phyloP scores from a whole-genome alignment of 2,888 invertebrate species.

The Plebejus anna region DNA sequence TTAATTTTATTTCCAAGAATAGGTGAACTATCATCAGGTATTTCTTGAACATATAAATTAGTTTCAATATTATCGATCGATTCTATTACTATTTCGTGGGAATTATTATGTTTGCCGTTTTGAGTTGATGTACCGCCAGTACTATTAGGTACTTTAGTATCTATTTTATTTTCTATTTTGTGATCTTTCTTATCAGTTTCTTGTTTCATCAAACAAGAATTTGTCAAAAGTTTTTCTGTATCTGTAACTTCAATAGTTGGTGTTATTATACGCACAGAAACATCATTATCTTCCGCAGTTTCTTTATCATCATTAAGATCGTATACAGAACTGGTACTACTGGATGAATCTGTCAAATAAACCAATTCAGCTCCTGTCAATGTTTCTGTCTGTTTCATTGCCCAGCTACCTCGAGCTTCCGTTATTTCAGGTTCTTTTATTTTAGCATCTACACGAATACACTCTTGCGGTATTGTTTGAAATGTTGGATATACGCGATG shows the following conservation, averaged over 20 bases:
- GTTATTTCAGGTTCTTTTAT: conserved; percentile 77
- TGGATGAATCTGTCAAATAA: conserved; percentile 84
- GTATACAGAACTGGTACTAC: conserved; percentile 81
- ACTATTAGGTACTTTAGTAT: conserved; percentile 30
- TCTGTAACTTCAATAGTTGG: conserved; percentile 75
- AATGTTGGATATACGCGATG: conserved; percentile 49
- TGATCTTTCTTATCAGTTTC: conserved; percentile 9
- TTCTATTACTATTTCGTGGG: conserved; percentile 63
- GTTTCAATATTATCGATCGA: conserved; percentile 66
- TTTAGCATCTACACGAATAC: conserved; percentile 82
- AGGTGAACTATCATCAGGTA: conserved; percentile 41
- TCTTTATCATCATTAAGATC: conserved; percentile 73
- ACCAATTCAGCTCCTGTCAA: conserved; percentile 83
- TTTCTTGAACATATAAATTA: conserved; percentile 64
- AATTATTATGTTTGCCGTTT: conserved; percentile 26
- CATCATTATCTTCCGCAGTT: conserved; percentile 69
- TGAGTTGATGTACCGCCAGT: conserved; percentile 4
- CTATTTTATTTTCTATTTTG: conserved; percentile 24
- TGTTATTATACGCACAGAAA: conserved; percentile 70
- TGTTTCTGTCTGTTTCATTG: conserved; percentile 71
- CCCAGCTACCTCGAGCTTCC: conserved; percentile 80
- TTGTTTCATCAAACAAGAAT: conserved; percentile 48
- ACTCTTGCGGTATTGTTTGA: conserved; percentile 66
- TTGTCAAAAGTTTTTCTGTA: conserved; percentile 64
- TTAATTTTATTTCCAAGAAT: not conserved